Evolutionary conservation across 2,797 vertebrate species (phyloP).

Genomic region (Sebastes alutus): DNA sequence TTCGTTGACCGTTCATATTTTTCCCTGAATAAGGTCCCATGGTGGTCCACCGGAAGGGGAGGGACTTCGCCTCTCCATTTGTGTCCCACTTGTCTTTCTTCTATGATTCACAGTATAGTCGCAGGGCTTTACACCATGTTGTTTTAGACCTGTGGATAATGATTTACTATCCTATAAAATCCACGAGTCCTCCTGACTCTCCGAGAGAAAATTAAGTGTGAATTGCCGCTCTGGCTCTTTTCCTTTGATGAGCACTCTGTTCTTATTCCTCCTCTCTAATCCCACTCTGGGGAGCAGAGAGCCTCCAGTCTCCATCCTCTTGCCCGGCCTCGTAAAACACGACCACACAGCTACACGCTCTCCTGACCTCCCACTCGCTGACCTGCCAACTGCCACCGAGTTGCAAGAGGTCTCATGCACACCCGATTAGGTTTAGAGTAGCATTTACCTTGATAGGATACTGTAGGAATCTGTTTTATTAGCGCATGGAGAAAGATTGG

Average conservation of each 20-base stretch:
- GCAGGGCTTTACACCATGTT: conserved; percentile 65
- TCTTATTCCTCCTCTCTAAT: conserved; percentile 64
- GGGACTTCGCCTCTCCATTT: neutral
- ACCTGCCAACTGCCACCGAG: conserved; percentile 41
- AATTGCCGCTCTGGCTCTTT: conserved; percentile 61
- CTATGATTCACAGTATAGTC: conserved; percentile 28
- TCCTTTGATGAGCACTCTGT: conserved; percentile 79
- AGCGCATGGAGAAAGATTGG: neutral
- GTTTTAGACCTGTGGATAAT: conserved; percentile 71
- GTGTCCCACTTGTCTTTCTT: conserved; percentile 17
- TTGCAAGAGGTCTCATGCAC: conserved; percentile 11
- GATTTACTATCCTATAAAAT: conserved; percentile 81
- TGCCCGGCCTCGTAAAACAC: conserved; percentile 63
- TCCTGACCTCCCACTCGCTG: conserved; percentile 53
- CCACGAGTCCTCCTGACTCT: conserved; percentile 57
- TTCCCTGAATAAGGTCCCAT: too few relatives aligned
- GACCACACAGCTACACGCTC: conserved; percentile 68
- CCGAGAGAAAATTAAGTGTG: conserved; percentile 66
- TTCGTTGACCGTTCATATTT: too few relatives aligned
- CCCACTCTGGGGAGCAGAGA: conserved; percentile 68
- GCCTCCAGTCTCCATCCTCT: conserved; percentile 61
- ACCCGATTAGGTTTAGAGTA: neutral
- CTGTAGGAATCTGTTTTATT: conserved; percentile 43
- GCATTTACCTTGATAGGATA: conserved; percentile 30
- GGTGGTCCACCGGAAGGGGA: too few relatives aligned